Conservation (phyloP, 2,888 invertebrate genomes). For the Tromatobia lineatoria region DNA sequence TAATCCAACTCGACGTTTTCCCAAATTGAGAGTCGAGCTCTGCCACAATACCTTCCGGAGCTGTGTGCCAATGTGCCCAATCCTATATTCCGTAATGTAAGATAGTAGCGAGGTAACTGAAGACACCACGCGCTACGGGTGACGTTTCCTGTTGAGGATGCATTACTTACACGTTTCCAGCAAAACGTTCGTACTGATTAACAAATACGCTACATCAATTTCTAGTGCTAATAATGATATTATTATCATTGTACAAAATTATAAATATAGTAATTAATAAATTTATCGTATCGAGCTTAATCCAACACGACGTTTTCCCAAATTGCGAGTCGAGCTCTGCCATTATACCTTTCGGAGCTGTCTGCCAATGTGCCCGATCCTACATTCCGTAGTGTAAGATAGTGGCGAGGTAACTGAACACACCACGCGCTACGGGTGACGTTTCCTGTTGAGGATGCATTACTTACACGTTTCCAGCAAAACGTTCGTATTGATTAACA, state of each 20-base stretch:
- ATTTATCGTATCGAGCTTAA: too few relatives aligned
- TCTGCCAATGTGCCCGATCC: constrained; percentile 18
- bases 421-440: not conserved
- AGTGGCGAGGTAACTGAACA: not conserved
- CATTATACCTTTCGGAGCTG: constrained; percentile 31
- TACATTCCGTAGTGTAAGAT: constrained; percentile 1
- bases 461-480: too few relatives aligned
- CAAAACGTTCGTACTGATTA: too few relatives aligned
- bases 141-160: not conserved
- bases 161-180: too few relatives aligned
- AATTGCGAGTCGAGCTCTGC: constrained; percentile 37
- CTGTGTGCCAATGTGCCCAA: constrained; percentile 18
- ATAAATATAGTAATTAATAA: too few relatives aligned
- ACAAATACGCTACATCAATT: too few relatives aligned
- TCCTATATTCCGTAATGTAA: constrained; percentile 5
- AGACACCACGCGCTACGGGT: not conserved
- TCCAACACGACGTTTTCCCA: constrained; percentile 59
- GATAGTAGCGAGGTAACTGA: not conserved
- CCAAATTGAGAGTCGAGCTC: constrained; percentile 41
- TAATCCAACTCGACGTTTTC: constrained; percentile 62
- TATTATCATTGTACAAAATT: too few relatives aligned
- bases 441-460: not conserved
- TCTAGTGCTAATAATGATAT: too few relatives aligned
- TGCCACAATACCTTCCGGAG: constrained; percentile 30
- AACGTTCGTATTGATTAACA: too few relatives aligned